Conservation (phyloP, 2,113 vertebrate genomes). For the Neopipo cinnamomea region DNA sequence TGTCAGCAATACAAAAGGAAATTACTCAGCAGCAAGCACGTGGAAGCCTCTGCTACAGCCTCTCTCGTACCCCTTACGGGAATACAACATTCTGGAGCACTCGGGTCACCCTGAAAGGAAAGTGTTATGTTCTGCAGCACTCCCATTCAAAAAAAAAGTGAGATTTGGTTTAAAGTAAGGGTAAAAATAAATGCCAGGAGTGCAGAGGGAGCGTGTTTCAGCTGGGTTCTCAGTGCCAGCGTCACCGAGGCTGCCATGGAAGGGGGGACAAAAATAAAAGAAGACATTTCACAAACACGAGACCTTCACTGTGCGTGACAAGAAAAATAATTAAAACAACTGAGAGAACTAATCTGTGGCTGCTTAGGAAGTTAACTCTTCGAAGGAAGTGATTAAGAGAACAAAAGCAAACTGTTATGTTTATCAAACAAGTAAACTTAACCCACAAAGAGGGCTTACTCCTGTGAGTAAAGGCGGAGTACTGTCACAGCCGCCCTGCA, state of each 20-base stretch:
- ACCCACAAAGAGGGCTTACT: not conserved
- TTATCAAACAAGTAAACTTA: conserved; percentile 30
- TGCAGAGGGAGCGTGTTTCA: conserved; percentile 13
- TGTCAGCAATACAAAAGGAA: conserved; percentile 70
- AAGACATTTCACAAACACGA: conserved; percentile 70
- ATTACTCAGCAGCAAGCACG: conserved; percentile 67
- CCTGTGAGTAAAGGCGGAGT: not conserved
- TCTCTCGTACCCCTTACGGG: conserved; percentile 18
- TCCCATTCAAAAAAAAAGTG: not conserved
- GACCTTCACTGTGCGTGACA: conserved; percentile 71
- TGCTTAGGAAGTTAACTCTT: conserved; percentile 75
- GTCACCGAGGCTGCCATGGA: conserved; percentile 54
- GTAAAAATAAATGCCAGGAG: not conserved
- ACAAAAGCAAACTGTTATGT: conserved; percentile 17
- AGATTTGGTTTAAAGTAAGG: not conserved
- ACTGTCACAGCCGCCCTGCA: not conserved
- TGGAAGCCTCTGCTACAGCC: conserved; percentile 49
- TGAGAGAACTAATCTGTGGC: conserved; percentile 64
- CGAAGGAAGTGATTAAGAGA: conserved; percentile 53
- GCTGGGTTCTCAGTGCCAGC: conserved; percentile 51
- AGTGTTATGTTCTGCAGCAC: not conserved
- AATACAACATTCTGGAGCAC: not conserved
- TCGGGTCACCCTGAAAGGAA: conserved; percentile 12
- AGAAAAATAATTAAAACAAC: conserved; percentile 78
- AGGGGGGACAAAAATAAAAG: conserved; percentile 4